Evolutionary conservation across 2,888 invertebrate species (phyloP).

Genomic region (Oligia strigilis): DNA sequence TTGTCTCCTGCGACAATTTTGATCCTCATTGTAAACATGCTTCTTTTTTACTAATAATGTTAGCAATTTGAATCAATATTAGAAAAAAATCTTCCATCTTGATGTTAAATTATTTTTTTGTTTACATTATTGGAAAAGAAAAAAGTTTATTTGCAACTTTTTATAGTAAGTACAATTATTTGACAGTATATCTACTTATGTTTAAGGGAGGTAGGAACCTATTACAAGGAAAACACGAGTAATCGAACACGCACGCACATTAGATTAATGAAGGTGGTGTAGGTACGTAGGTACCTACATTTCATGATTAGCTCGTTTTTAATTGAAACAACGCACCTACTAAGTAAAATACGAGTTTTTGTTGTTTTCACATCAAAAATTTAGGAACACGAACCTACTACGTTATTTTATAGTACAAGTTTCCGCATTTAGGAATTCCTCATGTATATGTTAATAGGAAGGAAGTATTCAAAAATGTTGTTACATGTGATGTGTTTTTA

Average conservation of each 20-base stretch:
- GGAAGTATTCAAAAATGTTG: constrained; percentile 28
- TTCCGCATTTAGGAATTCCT: constrained; percentile 42
- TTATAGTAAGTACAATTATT: constrained; percentile 32
- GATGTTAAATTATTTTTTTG: neutral
- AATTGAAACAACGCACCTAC: constrained; percentile 5
- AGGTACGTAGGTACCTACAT: neutral
- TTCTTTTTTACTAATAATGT: constrained; percentile 7
- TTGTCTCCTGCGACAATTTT: constrained; percentile 75
- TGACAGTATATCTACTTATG: constrained; percentile 2
- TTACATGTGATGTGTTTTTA: neutral
- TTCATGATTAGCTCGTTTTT: constrained; percentile 19
- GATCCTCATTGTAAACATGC: constrained; percentile 26
- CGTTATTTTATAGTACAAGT: constrained; percentile 40
- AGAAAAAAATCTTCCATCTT: neutral
- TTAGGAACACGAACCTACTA: constrained; percentile 15
- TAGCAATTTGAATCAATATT: neutral
- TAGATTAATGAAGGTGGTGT: constrained; percentile 1
- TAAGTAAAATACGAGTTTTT: constrained; percentile 26
- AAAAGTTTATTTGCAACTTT: constrained; percentile 1
- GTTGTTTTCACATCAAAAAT: constrained; percentile 17
- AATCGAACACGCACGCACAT: constrained; percentile 46
- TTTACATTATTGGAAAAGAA: constrained; percentile 19
- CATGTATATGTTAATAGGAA: constrained; percentile 18
- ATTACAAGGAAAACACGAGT: constrained; percentile 18
- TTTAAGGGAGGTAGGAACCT: constrained; percentile 3